Evolutionary conservation across 2,113 vertebrate species (phyloP), one percentile per base, ranked within the genome.

Genomic region (Equus przewalskii): DNA sequence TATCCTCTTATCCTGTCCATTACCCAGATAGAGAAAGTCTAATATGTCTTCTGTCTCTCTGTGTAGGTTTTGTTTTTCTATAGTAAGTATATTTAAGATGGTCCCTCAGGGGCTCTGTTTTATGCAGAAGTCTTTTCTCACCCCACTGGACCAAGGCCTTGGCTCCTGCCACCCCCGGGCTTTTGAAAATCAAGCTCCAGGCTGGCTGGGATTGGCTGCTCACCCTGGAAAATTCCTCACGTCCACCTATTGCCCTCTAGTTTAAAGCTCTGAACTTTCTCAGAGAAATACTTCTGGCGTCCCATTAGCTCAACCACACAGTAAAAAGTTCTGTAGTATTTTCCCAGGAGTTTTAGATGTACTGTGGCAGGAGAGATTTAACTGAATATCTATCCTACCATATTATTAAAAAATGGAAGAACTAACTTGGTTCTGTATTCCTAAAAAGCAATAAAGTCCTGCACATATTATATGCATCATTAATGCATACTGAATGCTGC

Each of bases 351-450:
- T 70, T 95, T 95, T 81, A 62, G 16, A 85, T 70, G 22, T 67
- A 64, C 7, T 70, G 11, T 33, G 36, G 3, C 51, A 75, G 28
- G 11, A 93, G 16, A 78, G 5, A 89, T 65, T 90, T 85, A 84
- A 94, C 14, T 70, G 26, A 81, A 9, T 95, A 70, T 70, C 30
- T 96, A 36, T 62, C 78, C 54, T 76, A 83, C 33, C 15, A 56
- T 87, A 81, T 18, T 76, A 89, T 69, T 64, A 33, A 67, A 94
- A 91, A 93, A 51, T n/a, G 7, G 44, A 94, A 91, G 86, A 60
- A 94, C 6, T 69, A 84, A 72, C 26, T 85, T 54, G n/a, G 7
- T 88, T 96, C 41, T 70, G 13, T 64, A 89, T 81, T 88, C 70
- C 41, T 72, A 75, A 97, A 96, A 82, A 72, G 18, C 86, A 91